Base-by-base conservation (phyloP, 2,797 vertebrate species). In the Lithobates pipiens region DNA sequence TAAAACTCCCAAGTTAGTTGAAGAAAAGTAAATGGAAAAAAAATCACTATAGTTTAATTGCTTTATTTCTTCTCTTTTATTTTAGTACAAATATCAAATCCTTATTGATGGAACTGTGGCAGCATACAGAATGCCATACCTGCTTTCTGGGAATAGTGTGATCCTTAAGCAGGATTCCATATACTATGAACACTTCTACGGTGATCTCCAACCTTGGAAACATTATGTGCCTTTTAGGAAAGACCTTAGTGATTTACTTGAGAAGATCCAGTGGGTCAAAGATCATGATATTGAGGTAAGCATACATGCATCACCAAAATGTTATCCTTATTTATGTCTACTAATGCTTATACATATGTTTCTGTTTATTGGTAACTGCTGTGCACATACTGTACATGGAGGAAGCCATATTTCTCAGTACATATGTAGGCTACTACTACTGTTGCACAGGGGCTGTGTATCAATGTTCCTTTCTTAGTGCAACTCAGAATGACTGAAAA, bases 131-230 rank as follows among this genome's bases (percentile, higher is more conserved):
- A 91, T 99, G 91, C 98, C 98, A 0, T 99, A 99, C 90, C 95
- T 99, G 32, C 92, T 99, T 75, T 97, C 95, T 1, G 98, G 96
- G 32, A 96, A 97, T 93, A 98, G 98, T 0, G 95, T 98, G 29
- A 97, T 99, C 44, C 90, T 99, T 36, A 99, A 99, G 92, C 98
- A 99, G 90, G 97, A 99, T 69, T 99, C 98, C n/a, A 91, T 94
- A 87, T 99, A 98, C 92, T 99, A 98, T 0, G 98, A 99, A 87
- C 97, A 99, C 90, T 99, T 99, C 91, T 99, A 99, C 91, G 95
- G 95, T 0, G 94, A 97, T 85, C 94, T 99, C 23, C 92, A 89
- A 80, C 96, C 97, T 0, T 99, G 98, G 98, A 94, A 96, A 85
- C 98, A 99, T 88, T 99, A 97, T 90, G 96, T 99, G 90, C 98